Conservation (phyloP, 1,140 invertebrate genomes). For the Ptiloglossa arizonensis region DNA sequence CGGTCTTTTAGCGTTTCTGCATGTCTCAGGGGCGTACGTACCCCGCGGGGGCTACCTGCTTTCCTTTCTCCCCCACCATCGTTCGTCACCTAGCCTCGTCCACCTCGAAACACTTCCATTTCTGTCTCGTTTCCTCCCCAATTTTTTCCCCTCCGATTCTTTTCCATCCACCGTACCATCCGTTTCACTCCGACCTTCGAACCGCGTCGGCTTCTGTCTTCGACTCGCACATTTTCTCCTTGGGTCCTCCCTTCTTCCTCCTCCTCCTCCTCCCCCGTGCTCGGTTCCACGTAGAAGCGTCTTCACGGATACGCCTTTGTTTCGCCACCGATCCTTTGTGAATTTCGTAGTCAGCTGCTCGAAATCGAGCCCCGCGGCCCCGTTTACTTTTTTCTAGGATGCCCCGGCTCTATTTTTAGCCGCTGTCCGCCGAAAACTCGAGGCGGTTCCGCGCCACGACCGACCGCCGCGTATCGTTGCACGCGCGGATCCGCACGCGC, state of each 20-base stretch:
- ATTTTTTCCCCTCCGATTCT: not conserved
- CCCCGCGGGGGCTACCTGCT: constrained; percentile 42
- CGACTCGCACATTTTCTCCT: constrained; percentile 9
- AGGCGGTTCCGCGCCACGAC: constrained; percentile 38
- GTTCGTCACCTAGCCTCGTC: too few species aligned
- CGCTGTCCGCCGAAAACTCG: constrained; percentile 52
- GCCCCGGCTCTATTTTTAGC: constrained; percentile 69
- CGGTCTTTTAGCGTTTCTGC: constrained; percentile 61
- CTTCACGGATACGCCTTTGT: constrained; percentile 69
- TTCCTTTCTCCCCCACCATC: not conserved
- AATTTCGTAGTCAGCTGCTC: constrained; percentile 75
- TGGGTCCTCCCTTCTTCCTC: not conserved
- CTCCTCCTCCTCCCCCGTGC: not conserved
- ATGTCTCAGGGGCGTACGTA: constrained; percentile 60
- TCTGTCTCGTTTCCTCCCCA: constrained; percentile 1
- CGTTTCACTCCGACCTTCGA: not conserved
- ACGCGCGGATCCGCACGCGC: not conserved
- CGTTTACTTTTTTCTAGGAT: constrained; percentile 70
- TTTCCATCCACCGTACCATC: not conserved
- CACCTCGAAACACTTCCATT: not conserved
- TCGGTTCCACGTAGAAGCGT: constrained; percentile 38
- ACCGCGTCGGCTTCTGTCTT: constrained; percentile 18
- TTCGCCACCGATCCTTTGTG: constrained; percentile 68
- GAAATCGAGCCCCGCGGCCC: constrained; percentile 64
- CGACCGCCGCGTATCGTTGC: not conserved